Base-by-base conservation (phyloP, 2,888 invertebrate genomes). In the Synanthedon andrenaeformis region DNA sequence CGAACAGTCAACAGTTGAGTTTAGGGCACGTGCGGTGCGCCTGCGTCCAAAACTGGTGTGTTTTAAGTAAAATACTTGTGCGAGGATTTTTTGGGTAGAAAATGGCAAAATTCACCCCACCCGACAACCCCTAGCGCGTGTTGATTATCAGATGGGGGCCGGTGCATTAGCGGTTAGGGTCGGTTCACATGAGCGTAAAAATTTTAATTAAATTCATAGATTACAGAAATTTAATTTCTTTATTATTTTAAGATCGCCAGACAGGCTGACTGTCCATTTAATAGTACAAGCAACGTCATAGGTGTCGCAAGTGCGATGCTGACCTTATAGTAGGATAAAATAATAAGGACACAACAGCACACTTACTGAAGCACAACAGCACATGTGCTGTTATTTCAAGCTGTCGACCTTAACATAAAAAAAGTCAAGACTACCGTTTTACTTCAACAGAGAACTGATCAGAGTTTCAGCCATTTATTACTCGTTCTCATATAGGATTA, bases 11-110 rank as follows among this genome's bases (percentile, higher is more conserved):
- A 45, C 11, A 45, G 45, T 45, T n/a, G 12, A 45, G 11, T 12
- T 10, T 14, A 14, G 55, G 71, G 71, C 82, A 68, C 83, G 82
- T 83, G 85, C 68, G 57, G 70, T 83, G 86, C 86, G 82, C 79
- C 74, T 75, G 79, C 82, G 82, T 69, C 68, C 64, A 72, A 81
- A 82, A 84, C 82, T 83, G 74, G 63, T 64, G 65, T 79, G 81
- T 86, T 87, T 86, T 85, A 79, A 67, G 84, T 85, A 85, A 86
- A 86, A 83, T 76, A 75, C 67, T 74, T 79, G 76, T 68, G 61
- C 41, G 58, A 63, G 63, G 64, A 63, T 70, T 64, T 75, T 76
- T 83, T 86, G 80, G 78, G 73, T 74, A 70, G 76, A 79, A 87
- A 85, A 85, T 79, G 79, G 78, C 84, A 82, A 86, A 84, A 84